Evolutionary conservation across 2,113 vertebrate species (phyloP).

Genomic region (Aegotheles bennettii): DNA sequence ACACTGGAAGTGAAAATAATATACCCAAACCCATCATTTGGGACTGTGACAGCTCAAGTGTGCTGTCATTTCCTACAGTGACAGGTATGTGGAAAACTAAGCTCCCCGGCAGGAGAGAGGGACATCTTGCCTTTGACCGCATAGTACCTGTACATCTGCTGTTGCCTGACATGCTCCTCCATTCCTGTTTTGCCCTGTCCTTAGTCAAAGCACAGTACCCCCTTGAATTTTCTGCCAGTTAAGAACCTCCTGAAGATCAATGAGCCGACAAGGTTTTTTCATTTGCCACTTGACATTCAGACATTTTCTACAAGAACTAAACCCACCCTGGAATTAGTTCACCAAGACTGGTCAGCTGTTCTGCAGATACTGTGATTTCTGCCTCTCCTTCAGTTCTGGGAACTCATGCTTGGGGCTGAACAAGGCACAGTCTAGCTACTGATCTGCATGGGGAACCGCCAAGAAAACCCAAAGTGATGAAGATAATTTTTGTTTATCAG

Average conservation of each 20-base stretch:
- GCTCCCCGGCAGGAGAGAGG: not conserved
- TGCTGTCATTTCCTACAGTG: not conserved
- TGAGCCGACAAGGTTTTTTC: not conserved
- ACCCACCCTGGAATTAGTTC: not conserved
- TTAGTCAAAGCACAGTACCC: not conserved
- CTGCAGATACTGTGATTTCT: not conserved
- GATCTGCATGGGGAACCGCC: not conserved
- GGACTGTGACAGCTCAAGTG: not conserved
- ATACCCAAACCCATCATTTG: not conserved
- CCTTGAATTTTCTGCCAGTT: not conserved
- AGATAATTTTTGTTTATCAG: not conserved
- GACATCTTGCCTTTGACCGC: not conserved
- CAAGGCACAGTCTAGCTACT: rapidly evolving
- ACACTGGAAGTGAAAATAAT: not conserved
- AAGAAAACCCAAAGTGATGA: not conserved
- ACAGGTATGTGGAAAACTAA: not conserved
- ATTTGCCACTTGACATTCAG: not conserved
- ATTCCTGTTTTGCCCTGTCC: not conserved
- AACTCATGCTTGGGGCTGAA: not conserved
- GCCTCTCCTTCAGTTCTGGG: not conserved
- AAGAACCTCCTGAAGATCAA: not conserved
- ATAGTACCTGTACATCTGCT: not conserved
- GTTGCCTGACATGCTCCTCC: not conserved
- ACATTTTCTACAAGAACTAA: not conserved
- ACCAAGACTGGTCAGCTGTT: not conserved